Conservation (phyloP, 2,888 invertebrate species). For the Thalpophila matura region DNA sequence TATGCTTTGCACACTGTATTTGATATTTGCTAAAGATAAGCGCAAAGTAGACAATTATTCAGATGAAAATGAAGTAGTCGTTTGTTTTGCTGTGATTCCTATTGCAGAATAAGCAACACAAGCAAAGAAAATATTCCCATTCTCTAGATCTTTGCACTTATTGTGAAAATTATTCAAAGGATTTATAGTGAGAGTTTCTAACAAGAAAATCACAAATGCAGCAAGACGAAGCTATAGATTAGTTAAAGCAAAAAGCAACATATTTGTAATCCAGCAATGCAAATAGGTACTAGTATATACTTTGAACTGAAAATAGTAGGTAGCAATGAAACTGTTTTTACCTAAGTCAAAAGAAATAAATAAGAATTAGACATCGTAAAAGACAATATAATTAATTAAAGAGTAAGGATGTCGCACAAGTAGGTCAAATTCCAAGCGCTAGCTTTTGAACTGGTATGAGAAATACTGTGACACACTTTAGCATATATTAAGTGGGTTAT, state of each 20-base stretch:
- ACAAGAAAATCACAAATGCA: no score
- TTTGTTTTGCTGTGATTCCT: conserved; percentile 8
- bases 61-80: conserved; percentile 25
- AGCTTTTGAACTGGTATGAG: conserved; percentile 29
- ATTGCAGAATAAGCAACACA: background rate
- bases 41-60: conserved; percentile 11
- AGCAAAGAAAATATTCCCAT: background rate
- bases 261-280: background rate
- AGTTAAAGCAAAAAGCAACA: background rate
- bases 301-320: background rate
- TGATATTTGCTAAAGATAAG: conserved; percentile 46
- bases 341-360: background rate
- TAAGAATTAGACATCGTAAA: background rate
- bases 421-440: conserved; percentile 39
- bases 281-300: background rate
- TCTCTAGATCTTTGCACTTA: background rate
- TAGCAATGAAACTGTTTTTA: background rate
- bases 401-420: conserved; percentile 30
- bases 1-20: conserved; percentile 19
- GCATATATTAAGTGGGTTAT: conserved; percentile 32
- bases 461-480: conserved; percentile 43
- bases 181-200: background rate
- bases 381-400: conserved; percentile 24
- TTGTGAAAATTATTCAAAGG: no score
- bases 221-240: background rate